These are phyloP conservation scores for Beroe forskalii DNA, from an alignment of 37 sponge, comb jelly and placozoan species.

Conservation along the genomic window DNA sequence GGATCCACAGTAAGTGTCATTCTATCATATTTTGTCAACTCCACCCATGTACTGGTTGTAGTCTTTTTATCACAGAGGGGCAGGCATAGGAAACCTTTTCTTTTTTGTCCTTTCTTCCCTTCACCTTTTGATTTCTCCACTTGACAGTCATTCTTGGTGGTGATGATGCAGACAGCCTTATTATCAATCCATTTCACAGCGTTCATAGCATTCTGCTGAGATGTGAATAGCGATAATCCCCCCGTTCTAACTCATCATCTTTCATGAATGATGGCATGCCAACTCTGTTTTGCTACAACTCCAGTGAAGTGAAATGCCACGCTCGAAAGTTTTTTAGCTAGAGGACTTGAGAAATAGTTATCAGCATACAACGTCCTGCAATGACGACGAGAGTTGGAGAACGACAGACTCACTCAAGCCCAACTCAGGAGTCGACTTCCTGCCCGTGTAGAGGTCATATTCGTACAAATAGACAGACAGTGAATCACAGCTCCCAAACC, in stretches of 20 bases:
- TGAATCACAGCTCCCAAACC: not conserved
- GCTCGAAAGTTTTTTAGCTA: no score
- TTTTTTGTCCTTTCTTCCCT: not conserved
- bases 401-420: no score
- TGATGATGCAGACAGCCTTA: not conserved
- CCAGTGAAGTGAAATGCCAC: no score
- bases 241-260: not conserved
- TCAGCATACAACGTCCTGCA: no score
- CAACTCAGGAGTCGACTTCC: no score
- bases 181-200: not conserved
- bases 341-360: no score
- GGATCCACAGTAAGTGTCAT: no score
- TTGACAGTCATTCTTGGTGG: not conserved
- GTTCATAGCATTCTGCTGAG: not conserved
- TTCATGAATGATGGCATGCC: not conserved
- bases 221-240: not conserved
- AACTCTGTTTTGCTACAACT: no score
- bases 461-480: not conserved
- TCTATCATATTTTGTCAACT: no score
- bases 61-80: not conserved
- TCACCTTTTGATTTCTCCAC: not conserved
- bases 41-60: not conserved
- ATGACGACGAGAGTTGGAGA: no score
- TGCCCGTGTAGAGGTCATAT: not conserved
- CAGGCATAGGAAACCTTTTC: not conserved